Evolutionary conservation across 2,888 invertebrate species (phyloP), one percentile per base, ranked within the genome.

Genomic region (Tortricodes alternella): DNA sequence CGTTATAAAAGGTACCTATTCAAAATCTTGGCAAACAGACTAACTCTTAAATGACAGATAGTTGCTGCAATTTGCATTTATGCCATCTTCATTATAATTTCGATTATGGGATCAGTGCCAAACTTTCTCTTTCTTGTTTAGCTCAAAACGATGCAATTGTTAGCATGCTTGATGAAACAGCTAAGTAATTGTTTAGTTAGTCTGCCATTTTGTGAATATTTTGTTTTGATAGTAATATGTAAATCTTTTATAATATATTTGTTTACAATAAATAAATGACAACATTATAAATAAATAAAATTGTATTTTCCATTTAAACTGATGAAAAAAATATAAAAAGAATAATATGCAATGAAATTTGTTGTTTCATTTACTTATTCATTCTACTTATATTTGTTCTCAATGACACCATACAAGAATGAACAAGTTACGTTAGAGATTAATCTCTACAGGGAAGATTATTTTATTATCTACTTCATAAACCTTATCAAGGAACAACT

Each of bases 241-340:
- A 90, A 90, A 90, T 89, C 90, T 90, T 90, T 90, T 90, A 89
- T 90, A 90, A 90, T 89, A 90, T 89, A 90, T 90, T 90, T 90
- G 90, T 89, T 90, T 90, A 90, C 89, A 88, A 88, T 89, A 89
- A 85, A 85, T 86, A 86, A 89, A 90, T 89, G 88, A 90, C 89
- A 90, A 90, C 89, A 89, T 85, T 89, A 89, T 89, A 86, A 90
- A 85, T 89, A 89, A 89, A 88, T 86, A 84, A 89, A 89, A 89
- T 83, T 90, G 89, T 89, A 90, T 90, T 90, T 90, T 89, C 89
- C 89, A 89, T 90, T 90, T 90, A 89, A 90, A 90, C 86, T 89
- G 89, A 90, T 85, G 88, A 89, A 89, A 90, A 87, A 90, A 89
- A 89, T 82, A 89, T 88, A 89, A 90, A 89, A 90, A 89, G 88